Percentiles rank a stretch among this genome's conserved stretches.
Evolutionary conservation across 2,888 invertebrate species (phyloP).

Genomic region (Drosophila rellima): DNA sequence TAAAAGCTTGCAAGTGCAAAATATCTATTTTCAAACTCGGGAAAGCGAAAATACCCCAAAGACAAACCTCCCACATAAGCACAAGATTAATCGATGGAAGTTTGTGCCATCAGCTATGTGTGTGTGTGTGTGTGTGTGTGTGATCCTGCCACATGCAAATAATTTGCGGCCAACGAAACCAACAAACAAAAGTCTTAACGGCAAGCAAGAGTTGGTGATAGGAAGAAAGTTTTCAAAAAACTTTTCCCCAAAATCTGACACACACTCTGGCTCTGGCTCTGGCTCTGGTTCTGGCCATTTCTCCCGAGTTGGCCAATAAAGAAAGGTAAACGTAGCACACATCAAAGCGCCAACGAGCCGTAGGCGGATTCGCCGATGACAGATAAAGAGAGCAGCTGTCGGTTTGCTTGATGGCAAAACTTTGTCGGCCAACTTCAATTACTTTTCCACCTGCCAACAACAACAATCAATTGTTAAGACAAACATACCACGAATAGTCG

Average conservation of each 20-base stretch:
- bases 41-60: conserved; percentile 27
- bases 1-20: conserved; percentile 51
- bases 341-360: conserved; percentile 64
- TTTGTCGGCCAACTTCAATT: conserved; percentile 70
- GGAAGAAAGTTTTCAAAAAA: conserved; percentile 59
- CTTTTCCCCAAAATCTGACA: conserved; percentile 47
- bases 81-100: conserved; percentile 69
- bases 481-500: conserved; percentile 15
- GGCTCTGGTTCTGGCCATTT: not conserved
- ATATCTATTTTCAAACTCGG: conserved; percentile 52
- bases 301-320: conserved; percentile 16
- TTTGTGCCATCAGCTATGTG: conserved; percentile 5
- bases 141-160: conserved; percentile 58
- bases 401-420: conserved; percentile 70
- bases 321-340: conserved; percentile 55
- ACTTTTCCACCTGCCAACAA: conserved; percentile 65
- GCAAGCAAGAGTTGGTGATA: conserved; percentile 34
- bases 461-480: conserved; percentile 32
- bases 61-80: conserved; percentile 35
- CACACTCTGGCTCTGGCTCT: conserved; percentile 5
- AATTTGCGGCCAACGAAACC: conserved; percentile 67
- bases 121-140: not conserved
- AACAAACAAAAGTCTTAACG: conserved; percentile 56
- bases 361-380: conserved; percentile 34
- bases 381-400: conserved; percentile 67